Base-by-base conservation (phyloP, 2,113 vertebrate species). In the Hydropotes inermis region DNA sequence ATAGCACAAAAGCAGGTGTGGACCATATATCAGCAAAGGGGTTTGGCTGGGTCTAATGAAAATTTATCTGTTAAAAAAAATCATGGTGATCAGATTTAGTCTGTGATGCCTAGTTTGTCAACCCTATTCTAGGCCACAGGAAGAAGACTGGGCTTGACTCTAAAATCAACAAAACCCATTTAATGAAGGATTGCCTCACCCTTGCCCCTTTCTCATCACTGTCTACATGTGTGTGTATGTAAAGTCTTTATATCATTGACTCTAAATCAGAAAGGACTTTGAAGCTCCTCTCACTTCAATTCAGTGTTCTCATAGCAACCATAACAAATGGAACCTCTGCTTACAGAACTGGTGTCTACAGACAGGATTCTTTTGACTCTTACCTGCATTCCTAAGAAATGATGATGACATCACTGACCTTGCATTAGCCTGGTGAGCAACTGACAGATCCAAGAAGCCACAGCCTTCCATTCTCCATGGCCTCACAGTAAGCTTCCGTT, bases 1-100 rank as follows among this genome's bases (percentile, higher is more conserved):
- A 50, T 27, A 87, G 64, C 36, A 84, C 15, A 81, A 81, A 89
- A 23, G 39, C 25, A 82, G 45, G 30, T 43, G 81, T 23, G 57
- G 60, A 93, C 64, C 78, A 47, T 57, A 33, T 64, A 57, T n/a
- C 82, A 95, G 81, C 21, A 95, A 89, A 89, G 54, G 13, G 39
- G 30, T 58, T 4, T 90, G 74, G 39, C 19, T 55, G 13, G 64
- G 9, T 60, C 52, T 85, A 95, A 90, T 90, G 95, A 96, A 98
- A 94, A 92, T 90, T 96, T 78, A 96, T 90, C 94, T 94, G 55
- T 67, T 1, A 94, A 85, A 90, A 93, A 92, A 95, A 89, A 91
- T 84, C 43, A 70, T 0, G 39, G 13, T 27, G 30, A 33, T 57
- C 30, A 90, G 54, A 52, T 47, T 84, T 87, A 33, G 55, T 52